These are phyloP conservation scores for Clytia hemisphaerica DNA, from an alignment of 30 jellyfish, hydroid and myxozoan species.

Conservation along the genomic window DNA sequence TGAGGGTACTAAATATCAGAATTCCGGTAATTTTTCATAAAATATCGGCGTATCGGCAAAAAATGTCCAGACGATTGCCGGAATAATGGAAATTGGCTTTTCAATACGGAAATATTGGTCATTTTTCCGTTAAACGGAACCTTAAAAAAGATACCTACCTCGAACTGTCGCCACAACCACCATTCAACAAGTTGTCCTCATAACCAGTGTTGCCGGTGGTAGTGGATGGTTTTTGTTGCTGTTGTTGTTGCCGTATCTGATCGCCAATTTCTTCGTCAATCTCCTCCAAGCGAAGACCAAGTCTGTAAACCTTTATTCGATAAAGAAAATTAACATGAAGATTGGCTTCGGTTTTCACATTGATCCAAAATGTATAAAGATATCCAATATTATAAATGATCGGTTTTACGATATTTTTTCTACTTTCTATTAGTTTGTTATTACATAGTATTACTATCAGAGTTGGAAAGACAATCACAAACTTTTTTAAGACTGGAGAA, in stretches of 20 bases:
- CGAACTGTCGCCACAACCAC: background rate
- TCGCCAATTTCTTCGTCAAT: conserved; percentile 78
- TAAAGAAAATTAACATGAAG: background rate
- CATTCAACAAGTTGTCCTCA: background rate
- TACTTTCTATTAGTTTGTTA: no score
- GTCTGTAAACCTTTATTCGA: conserved; percentile 69
- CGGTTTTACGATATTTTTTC: background rate
- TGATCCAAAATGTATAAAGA: background rate
- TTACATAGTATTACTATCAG: no score
- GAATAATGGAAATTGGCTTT: background rate
- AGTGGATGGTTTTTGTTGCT: background rate
- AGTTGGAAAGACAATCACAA: background rate
- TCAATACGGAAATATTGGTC: background rate
- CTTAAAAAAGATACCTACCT: background rate
- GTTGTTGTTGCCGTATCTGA: conserved; percentile 32
- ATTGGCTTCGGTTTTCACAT: no score
- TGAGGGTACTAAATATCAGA: no score
- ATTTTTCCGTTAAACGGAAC: background rate
- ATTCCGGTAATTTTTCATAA: no score
- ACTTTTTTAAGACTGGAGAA: background rate
- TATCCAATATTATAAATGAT: background rate
- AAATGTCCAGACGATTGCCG: background rate
- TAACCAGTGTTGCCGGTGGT: background rate
- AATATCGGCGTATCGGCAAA: no score
- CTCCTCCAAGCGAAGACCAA: conserved; percentile 65